Percentiles rank a stretch among this genome's conserved stretches.
phyloP scores from a whole-genome alignment of 2,888 invertebrate species.

The Heliconius ethilla region DNA sequence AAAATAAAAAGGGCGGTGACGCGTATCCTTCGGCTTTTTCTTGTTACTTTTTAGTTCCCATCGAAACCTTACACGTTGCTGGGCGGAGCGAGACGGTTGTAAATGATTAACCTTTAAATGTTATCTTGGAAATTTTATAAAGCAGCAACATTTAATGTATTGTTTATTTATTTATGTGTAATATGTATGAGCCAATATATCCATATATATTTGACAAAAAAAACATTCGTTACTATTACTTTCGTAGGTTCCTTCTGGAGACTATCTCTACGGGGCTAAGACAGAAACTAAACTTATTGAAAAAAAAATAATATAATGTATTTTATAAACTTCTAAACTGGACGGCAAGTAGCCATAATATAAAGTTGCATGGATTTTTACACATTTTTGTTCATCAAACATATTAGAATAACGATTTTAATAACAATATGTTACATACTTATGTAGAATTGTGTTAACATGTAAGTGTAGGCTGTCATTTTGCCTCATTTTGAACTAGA shows the following conservation, averaged over 20 bases:
- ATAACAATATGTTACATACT: background rate
- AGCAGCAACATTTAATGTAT: background rate
- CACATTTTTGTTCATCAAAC: too few relatives aligned
- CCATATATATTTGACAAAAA: too few relatives aligned
- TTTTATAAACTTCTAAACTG: too few relatives aligned
- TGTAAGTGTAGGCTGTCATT: constrained; percentile 31
- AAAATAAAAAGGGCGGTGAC: constrained; percentile 46
- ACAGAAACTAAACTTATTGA: too few relatives aligned
- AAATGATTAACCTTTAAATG: constrained; percentile 17
- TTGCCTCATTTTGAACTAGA: constrained; percentile 37
- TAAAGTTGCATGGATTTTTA: background rate
- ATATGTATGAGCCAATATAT: too few relatives aligned
- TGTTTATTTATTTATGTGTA: background rate
- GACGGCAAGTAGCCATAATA: background rate
- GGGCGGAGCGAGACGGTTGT: constrained; percentile 42
- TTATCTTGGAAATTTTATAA: constrained; percentile 1
- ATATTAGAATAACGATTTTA: background rate
- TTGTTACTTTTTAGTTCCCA: constrained; percentile 49
- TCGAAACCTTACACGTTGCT: constrained; percentile 46
- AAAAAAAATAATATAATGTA: too few relatives aligned
- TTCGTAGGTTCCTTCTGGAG: too few relatives aligned
- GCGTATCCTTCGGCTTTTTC: constrained; percentile 49
- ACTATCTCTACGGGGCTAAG: too few relatives aligned
- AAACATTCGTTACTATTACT: too few relatives aligned
- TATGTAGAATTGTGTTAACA: constrained; percentile 2